These are phyloP conservation scores for Brassicogethes aeneus DNA, from an alignment of 2,888 invertebrate genomes.

Conservation along the genomic window DNA sequence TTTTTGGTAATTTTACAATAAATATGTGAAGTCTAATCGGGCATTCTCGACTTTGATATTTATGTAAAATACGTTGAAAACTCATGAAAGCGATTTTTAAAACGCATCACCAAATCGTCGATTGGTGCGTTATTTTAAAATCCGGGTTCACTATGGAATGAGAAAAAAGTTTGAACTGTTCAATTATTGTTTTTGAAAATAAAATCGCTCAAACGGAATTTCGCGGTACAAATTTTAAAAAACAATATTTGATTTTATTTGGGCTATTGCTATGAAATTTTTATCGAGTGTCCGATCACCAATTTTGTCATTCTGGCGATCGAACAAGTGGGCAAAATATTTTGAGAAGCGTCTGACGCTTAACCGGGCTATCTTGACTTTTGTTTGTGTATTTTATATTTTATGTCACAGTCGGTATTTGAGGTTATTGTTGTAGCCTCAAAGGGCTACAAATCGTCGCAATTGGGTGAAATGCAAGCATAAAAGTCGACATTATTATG, in stretches of 20 bases:
- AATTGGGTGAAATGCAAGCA: constrained; percentile 18
- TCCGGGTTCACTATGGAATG: constrained; percentile 20
- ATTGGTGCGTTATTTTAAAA: background rate
- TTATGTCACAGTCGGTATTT: constrained; percentile 15
- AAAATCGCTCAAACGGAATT: constrained; percentile 6
- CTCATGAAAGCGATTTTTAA: constrained; percentile 2
- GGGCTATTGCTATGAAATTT: constrained; percentile 38
- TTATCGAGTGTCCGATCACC: constrained; percentile 24
- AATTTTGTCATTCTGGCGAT: constrained; percentile 10
- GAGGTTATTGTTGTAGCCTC: background rate
- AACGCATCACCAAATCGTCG: background rate
- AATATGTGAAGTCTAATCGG: constrained; percentile 43
- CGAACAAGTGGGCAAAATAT: constrained; percentile 35
- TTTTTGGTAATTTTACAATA: constrained; percentile 42
- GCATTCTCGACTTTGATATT: constrained; percentile 40
- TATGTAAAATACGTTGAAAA: constrained; percentile 39
- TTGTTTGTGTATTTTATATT: constrained; percentile 30
- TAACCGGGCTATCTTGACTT: constrained; percentile 41
- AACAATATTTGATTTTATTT: constrained; percentile 26
- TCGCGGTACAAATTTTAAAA: constrained; percentile 14
- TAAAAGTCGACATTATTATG: background rate
- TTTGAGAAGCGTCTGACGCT: constrained; percentile 42
- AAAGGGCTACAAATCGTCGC: constrained; percentile 15
- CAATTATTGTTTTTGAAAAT: constrained; percentile 24
- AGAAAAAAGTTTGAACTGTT: constrained; percentile 30